phyloP scores from a whole-genome alignment of 2,888 invertebrate genomes.

The Agrotis clavis region DNA sequence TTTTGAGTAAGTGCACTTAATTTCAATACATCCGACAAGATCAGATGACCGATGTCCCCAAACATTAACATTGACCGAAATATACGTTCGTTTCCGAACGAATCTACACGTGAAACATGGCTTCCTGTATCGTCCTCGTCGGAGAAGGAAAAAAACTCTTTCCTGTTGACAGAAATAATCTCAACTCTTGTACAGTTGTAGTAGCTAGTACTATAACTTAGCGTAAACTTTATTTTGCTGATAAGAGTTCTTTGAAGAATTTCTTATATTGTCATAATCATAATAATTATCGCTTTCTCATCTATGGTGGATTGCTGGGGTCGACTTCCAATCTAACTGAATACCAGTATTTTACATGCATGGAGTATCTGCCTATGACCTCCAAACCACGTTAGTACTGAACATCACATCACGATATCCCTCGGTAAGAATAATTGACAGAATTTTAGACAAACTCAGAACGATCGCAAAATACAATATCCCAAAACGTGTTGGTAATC shows the following conservation, averaged over 20 bases:
- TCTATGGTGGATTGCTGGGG: no score
- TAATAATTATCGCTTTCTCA: no score
- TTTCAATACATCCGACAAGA: constrained; percentile 17
- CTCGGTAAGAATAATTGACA: no score
- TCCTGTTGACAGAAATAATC: constrained; percentile 39
- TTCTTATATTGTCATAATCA: no score
- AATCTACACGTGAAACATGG: constrained; percentile 32
- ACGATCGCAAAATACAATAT: constrained; percentile 17
- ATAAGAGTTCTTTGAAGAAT: no score
- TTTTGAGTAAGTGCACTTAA: constrained; percentile 22
- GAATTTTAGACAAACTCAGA: not conserved
- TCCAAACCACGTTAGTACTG: no score
- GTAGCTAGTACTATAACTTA: not conserved
- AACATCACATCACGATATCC: no score
- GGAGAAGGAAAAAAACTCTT: constrained; percentile 34
- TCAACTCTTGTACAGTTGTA: constrained; percentile 1
- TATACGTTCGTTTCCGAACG: constrained; percentile 35
- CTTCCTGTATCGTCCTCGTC: constrained; percentile 33
- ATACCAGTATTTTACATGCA: no score
- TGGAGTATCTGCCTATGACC: no score
- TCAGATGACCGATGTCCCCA: constrained; percentile 17
- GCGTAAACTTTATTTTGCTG: not conserved
- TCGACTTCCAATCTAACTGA: no score
- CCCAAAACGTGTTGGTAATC: constrained; percentile 42
- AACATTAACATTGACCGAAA: constrained; percentile 43